Base-by-base conservation (phyloP, 1,140 invertebrate species). In the Ceratosolen fusciceps region DNA sequence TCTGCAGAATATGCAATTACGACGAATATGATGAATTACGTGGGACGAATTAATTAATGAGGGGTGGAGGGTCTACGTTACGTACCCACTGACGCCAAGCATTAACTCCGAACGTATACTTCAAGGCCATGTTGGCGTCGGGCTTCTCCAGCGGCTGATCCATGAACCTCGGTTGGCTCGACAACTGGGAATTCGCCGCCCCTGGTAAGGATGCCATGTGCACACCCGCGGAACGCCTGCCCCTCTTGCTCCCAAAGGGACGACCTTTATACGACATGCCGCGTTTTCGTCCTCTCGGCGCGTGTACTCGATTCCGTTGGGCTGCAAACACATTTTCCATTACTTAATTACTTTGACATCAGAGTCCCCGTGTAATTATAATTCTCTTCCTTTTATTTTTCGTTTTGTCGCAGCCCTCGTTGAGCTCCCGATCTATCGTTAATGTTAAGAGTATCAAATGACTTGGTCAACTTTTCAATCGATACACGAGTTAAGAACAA, bases 81-180 rank as follows among this genome's bases (percentile, higher is more conserved):
- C 92, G 93, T 71, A 96, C 95, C 95, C 95, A 96, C 84, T 95
- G 94, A 82, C 94, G 94, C 95, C 95, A 96, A 7, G 95, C 95
- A 86, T 96, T 96, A 10, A 96, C 94, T 47, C 95, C 95, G 84
- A 96, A 95, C 3, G 94, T 96, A 85, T 94, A 96, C 92, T 95
- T 95, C 0, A 96, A 90, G 85, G 94, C 95, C 94, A 96, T 95
- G 86, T 96, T 95, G 29, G 94, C 95, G 85, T 96, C 95, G 2
- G 95, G 95, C 85, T 95, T 95, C 86, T 95, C 94, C 19, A 91
- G 88, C 5, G 94, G 93, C 85, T 94, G n/a, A n/a, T n/a, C 93
- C 34, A 87, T 83, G 75, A 89, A 87, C 31, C 92, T 89, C 8
- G 92, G 91, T 65, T 86, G 86, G 52, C 91, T 90, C 24, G 92